Evolutionary conservation across 1,140 invertebrate genomes (phyloP).

Genomic region (Probaryconus sp.): DNA sequence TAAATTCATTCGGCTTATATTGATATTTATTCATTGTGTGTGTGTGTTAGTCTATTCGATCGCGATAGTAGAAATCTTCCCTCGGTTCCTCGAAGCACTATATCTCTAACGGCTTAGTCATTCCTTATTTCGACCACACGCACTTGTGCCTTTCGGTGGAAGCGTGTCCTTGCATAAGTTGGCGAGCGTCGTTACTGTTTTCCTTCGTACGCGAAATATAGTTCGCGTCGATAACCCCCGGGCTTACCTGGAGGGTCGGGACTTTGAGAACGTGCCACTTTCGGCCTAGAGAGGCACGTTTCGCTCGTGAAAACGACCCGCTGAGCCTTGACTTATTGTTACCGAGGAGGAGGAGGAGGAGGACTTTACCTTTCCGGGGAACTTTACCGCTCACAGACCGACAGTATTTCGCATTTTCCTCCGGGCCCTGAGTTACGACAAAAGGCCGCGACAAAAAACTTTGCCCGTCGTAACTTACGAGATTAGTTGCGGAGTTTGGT

Average conservation of each 20-base stretch:
- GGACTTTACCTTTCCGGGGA: conserved; percentile 7
- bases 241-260: conserved; percentile 10
- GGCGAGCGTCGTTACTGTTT: no score
- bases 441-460: conserved; percentile 15
- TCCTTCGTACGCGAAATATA: conserved; percentile 5
- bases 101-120: no score
- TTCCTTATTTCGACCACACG: conserved; percentile 1
- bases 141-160: conserved; percentile 8
- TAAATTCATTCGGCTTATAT: no score
- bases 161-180: conserved; percentile 34
- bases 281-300: conserved; percentile 20
- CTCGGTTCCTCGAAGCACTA: no score
- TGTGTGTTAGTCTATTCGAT: no score
- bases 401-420: conserved; percentile 29
- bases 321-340: conserved; percentile 35
- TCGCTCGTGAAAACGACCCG: conserved; percentile 28
- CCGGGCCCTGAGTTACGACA: conserved; percentile 17
- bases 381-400: conserved; percentile 6
- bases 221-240: not conserved
- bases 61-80: no score
- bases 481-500: conserved; percentile 14
- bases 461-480: conserved; percentile 14
- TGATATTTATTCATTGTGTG: no score
- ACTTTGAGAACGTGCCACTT: conserved; percentile 23
- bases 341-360: no score